Conservation (phyloP, 2,113 vertebrate genomes). For the Mugil cephalus region DNA sequence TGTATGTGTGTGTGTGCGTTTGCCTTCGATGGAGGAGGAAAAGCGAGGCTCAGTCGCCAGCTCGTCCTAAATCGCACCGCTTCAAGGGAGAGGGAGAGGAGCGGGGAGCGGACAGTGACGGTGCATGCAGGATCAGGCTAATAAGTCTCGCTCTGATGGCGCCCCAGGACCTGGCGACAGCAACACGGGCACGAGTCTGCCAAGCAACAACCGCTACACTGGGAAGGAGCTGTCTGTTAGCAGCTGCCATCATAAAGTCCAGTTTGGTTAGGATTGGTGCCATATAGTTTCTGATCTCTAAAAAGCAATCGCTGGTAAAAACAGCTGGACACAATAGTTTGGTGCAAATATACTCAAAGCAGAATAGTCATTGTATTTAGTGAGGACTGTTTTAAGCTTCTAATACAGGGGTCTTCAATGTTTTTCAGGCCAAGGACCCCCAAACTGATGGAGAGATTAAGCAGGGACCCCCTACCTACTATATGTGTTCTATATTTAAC, state of each 20-base stretch:
- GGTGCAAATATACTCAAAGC: background rate
- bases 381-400: background rate
- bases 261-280: background rate
- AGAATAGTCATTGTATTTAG: background rate
- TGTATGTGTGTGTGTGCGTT: constrained; percentile 39
- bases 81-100: background rate
- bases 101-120: constrained; percentile 16
- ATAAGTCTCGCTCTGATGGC: constrained; percentile 42
- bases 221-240: constrained; percentile 22
- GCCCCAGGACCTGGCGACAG: constrained; percentile 19
- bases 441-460: too few relatives aligned
- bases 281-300: background rate
- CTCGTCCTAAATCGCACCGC: constrained; percentile 43
- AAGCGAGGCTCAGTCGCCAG: constrained; percentile 30
- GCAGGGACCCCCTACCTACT: too few relatives aligned
- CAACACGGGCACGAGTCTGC: constrained; percentile 23
- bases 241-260: background rate
- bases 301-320: background rate
- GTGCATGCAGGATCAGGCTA: constrained; percentile 19
- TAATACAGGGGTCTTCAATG: too few relatives aligned
- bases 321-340: background rate
- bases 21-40: constrained; percentile 52
- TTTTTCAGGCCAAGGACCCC: too few relatives aligned
- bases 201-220: constrained; percentile 27
- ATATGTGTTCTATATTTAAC: too few relatives aligned